phyloP scores from a whole-genome alignment of 2,888 invertebrate genomes.

The Halictus ligatus region DNA sequence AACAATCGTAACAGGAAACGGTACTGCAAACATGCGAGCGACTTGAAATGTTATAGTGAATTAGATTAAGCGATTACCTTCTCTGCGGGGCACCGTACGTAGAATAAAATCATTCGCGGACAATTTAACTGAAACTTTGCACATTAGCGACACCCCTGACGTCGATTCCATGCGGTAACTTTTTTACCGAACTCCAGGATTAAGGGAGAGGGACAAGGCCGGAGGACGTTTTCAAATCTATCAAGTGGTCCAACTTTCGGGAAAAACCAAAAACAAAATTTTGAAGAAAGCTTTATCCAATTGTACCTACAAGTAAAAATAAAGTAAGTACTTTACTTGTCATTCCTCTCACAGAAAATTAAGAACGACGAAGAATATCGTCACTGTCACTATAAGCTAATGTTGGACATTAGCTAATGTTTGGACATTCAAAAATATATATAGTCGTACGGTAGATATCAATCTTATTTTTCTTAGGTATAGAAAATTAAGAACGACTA shows the following conservation, averaged over 20 bases:
- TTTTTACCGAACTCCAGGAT: background rate
- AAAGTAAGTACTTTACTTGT: no score
- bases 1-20: background rate
- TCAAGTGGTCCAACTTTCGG: background rate
- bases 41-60: background rate
- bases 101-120: background rate
- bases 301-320: no score
- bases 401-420: no score
- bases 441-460: no score
- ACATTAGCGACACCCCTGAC: background rate
- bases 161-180: background rate
- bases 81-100: background rate
- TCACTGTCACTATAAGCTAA: no score
- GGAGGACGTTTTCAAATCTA: background rate
- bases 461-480: no score
- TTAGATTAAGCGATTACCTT: background rate
- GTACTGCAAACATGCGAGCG: background rate
- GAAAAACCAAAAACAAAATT: background rate
- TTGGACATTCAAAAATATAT: no score
- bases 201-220: background rate
- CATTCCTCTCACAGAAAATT: no score
- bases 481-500: no score
- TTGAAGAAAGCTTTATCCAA: no score
- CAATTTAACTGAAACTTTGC: background rate
- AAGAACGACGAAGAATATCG: no score